Evolutionary conservation across 2,113 vertebrate species (phyloP).

Genomic region (Rissa tridactyla): DNA sequence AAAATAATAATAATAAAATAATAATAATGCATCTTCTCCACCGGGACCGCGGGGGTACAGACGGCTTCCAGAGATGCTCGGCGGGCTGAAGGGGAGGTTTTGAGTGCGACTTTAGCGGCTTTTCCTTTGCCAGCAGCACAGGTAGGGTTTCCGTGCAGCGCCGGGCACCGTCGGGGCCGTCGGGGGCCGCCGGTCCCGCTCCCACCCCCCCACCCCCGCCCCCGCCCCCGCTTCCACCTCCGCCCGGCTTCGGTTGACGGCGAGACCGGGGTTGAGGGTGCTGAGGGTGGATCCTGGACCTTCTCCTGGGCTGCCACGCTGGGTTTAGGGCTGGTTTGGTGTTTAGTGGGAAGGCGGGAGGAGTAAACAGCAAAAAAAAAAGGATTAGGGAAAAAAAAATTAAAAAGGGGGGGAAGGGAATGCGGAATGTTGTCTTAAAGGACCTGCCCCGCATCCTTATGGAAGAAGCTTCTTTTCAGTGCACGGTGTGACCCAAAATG

Average conservation of each 20-base stretch:
- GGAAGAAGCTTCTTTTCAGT: background rate
- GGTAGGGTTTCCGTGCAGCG: background rate
- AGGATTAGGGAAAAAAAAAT: accelerated
- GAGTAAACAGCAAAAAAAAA: background rate
- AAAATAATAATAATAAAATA: background rate
- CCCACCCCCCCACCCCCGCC: too few species aligned
- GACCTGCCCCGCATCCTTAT: background rate
- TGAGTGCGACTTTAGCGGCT: background rate
- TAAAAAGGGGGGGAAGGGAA: background rate
- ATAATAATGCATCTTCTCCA: background rate
- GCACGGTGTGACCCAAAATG: background rate
- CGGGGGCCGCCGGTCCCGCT: background rate
- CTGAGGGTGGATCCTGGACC: background rate
- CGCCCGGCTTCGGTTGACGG: background rate
- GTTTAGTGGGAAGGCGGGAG: background rate
- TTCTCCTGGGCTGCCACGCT: background rate
- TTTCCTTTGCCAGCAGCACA: background rate
- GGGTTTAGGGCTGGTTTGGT: background rate
- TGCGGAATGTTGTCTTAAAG: background rate
- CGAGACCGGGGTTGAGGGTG: background rate
- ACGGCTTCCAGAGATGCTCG: background rate
- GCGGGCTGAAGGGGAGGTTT: background rate
- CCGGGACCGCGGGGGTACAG: background rate
- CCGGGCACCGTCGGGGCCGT: background rate
- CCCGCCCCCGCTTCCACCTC: background rate